Percentiles rank a stretch among this genome's conserved stretches.
Evolutionary conservation across 1,140 invertebrate genomes (phyloP).

Genomic region (Zaprionus capensis): DNA sequence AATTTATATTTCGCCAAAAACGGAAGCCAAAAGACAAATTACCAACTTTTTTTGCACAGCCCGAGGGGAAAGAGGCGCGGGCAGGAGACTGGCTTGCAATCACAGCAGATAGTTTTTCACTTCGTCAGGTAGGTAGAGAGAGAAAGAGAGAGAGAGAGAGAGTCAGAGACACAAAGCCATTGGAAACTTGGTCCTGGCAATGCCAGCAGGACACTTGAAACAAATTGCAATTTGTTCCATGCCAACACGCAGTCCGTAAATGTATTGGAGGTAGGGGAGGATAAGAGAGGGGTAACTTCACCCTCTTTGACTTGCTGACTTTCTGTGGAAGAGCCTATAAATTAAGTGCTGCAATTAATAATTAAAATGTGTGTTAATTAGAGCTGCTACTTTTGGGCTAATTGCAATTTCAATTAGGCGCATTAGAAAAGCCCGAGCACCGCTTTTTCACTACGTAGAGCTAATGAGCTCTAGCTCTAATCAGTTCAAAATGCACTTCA

Average conservation of each 20-base stretch:
- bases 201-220: constrained; percentile 69
- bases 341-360: constrained; percentile 79
- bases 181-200: constrained; percentile 62
- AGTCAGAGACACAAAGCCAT: constrained; percentile 47
- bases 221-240: constrained; percentile 75
- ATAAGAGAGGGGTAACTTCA: background rate
- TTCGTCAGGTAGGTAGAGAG: constrained; percentile 11
- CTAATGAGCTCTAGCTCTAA: background rate
- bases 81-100: constrained; percentile 31
- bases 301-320: background rate
- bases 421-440: constrained; percentile 40
- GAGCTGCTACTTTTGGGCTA: constrained; percentile 41
- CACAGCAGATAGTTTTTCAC: constrained; percentile 69
- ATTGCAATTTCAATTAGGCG: constrained; percentile 75
- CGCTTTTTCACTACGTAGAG: background rate
- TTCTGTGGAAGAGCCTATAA: constrained; percentile 54
- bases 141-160: background rate
- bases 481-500: background rate
- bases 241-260: constrained; percentile 50
- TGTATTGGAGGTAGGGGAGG: constrained; percentile 5
- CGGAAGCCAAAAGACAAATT: constrained; percentile 67
- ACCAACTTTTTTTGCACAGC: constrained; percentile 59
- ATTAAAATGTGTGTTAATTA: constrained; percentile 81
- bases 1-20: constrained; percentile 58
- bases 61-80: constrained; percentile 21